phyloP scores from a whole-genome alignment of 2,888 invertebrate species.

The Mythimna impura region DNA sequence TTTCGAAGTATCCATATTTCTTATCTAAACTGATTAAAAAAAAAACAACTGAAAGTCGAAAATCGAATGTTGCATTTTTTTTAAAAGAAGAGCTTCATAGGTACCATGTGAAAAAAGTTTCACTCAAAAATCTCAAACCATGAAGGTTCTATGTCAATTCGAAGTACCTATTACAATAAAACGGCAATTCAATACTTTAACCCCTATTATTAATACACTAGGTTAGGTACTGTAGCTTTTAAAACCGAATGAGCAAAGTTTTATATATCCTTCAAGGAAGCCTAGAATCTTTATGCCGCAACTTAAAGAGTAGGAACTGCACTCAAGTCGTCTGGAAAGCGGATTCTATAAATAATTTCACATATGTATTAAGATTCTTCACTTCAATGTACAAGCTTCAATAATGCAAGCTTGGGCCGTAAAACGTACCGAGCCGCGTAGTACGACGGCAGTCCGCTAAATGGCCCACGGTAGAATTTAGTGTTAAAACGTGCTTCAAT shows the following conservation, averaged over 20 bases:
- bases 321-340: constrained; percentile 58
- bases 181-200: no score
- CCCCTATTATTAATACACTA: no score
- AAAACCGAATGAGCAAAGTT: constrained; percentile 15
- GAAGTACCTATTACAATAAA: no score
- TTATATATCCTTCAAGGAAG: constrained; percentile 23
- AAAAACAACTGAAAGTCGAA: no score
- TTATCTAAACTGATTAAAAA: no score
- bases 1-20: no score
- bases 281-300: constrained; percentile 20
- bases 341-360: constrained; percentile 75
- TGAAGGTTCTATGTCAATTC: no score
- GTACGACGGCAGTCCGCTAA: constrained; percentile 80
- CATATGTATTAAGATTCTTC: constrained; percentile 77
- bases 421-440: constrained; percentile 79
- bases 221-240: background rate
- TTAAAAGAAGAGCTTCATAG: no score
- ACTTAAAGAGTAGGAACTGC: constrained; percentile 32
- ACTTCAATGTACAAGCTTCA: constrained; percentile 78
- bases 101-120: no score
- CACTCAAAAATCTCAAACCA: no score
- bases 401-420: constrained; percentile 83
- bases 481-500: constrained; percentile 84
- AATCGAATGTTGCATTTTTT: no score
- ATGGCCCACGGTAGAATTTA: constrained; percentile 85